These are phyloP conservation scores for Aldrovandia affinis DNA, from an alignment of 2,797 vertebrate species.

Conservation along the genomic window DNA sequence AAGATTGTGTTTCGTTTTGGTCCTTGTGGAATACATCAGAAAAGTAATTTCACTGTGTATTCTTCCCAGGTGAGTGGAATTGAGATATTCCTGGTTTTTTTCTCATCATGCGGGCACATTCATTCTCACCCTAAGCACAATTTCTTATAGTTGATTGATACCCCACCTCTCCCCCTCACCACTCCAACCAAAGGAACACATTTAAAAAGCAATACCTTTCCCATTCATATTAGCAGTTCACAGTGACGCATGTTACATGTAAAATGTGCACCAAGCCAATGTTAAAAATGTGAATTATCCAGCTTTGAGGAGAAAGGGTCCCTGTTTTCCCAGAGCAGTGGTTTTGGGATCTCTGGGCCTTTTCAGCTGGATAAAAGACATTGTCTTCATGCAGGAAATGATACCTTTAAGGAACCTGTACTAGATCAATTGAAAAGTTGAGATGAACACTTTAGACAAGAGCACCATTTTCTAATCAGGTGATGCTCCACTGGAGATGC, in stretches of 20 bases:
- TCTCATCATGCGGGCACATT: background rate
- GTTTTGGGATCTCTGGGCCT: background rate
- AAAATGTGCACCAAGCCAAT: background rate
- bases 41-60: background rate
- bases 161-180: background rate
- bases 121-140: background rate
- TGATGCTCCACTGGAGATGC: background rate
- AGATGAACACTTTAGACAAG: background rate
- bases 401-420: background rate
- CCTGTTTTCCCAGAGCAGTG: background rate
- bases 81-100: background rate
- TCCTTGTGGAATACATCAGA: background rate
- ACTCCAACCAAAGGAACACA: background rate
- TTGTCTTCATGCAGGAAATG: background rate
- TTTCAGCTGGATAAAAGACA: background rate
- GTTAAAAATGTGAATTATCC: background rate
- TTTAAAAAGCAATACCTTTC: background rate
- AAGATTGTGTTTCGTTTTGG: too few species aligned
- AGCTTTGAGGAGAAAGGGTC: background rate
- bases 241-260: background rate
- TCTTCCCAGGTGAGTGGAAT: background rate
- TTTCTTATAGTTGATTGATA: background rate
- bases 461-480: slow-evolving; percentile 1
- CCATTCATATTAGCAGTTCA: background rate
- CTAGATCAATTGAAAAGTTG: background rate